These are phyloP conservation scores for Callimorpha dominula DNA, from an alignment of 2,888 invertebrate species.

Conservation along the genomic window DNA sequence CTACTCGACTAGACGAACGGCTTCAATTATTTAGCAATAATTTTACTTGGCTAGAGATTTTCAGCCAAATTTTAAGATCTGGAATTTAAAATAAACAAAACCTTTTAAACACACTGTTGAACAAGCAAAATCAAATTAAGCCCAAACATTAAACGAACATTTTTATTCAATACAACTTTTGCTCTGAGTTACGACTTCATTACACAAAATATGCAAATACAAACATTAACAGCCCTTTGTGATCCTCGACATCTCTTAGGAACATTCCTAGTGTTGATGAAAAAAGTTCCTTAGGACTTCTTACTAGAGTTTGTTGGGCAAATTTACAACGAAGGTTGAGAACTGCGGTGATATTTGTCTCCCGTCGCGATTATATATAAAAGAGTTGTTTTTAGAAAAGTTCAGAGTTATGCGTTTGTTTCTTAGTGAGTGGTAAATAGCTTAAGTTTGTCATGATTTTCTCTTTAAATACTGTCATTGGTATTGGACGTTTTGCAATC, in stretches of 20 bases:
- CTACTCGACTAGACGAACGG: too few species aligned
- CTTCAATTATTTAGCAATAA: too few species aligned
- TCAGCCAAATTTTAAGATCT: too few species aligned
- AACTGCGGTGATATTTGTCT: conserved; percentile 43
- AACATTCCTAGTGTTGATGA: conserved; percentile 40
- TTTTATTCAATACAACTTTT: conserved; percentile 30
- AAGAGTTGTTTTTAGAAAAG: conserved; percentile 34
- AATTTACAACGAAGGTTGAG: conserved; percentile 46
- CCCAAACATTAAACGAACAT: conserved; percentile 13
- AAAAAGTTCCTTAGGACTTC: conserved; percentile 43
- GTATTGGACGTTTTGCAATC: neutral
- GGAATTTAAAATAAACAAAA: too few species aligned
- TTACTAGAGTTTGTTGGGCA: conserved; percentile 32
- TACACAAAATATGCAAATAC: conserved; percentile 42
- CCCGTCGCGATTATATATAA: conserved; percentile 36
- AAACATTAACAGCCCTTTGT: conserved; percentile 40
- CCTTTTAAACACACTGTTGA: neutral
- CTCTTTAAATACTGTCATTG: neutral
- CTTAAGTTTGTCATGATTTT: conserved; percentile 3
- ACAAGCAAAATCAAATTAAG: conserved; percentile 2
- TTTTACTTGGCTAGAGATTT: too few species aligned
- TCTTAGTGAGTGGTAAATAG: conserved; percentile 18
- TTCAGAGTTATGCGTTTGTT: conserved; percentile 27
- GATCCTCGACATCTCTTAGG: conserved; percentile 33
- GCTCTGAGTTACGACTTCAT: conserved; percentile 18